Percentiles rank a stretch among this genome's conserved stretches.
phyloP scores from a whole-genome alignment of 1,140 invertebrate genomes.

The Mylabris phalerata region DNA sequence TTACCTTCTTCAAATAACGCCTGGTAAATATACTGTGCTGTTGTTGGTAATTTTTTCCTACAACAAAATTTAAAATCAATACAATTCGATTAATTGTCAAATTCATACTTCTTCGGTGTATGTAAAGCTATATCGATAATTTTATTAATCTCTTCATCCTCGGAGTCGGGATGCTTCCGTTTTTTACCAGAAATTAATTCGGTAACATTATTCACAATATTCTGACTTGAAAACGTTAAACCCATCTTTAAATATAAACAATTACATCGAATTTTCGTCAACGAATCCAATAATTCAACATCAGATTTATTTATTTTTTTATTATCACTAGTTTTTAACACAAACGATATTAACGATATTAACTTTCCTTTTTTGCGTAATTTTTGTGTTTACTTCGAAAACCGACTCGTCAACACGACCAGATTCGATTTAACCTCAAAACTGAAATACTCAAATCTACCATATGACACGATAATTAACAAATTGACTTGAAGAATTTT shows the following conservation, averaged over 20 bases:
- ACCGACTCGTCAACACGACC: no score
- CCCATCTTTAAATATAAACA: constrained; percentile 21
- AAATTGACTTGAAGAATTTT: no score
- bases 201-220: constrained; percentile 31
- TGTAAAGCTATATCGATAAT: constrained; percentile 40
- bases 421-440: no score
- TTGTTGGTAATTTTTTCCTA: constrained; percentile 66
- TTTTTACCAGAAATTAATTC: constrained; percentile 35
- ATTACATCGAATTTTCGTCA: no score
- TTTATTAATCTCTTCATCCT: constrained; percentile 39
- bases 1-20: constrained; percentile 69
- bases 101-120: constrained; percentile 39
- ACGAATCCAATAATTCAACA: no score
- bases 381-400: no score
- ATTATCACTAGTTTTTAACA: no score
- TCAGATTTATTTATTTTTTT: no score
- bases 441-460: no score
- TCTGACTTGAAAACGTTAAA: constrained; percentile 23
- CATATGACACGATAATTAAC: no score
- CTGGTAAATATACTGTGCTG: constrained; percentile 73
- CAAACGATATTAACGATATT: no score
- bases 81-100: not conserved
- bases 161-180: constrained; percentile 33
- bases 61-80: constrained; percentile 13
- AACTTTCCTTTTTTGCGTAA: no score